phyloP scores from a whole-genome alignment of 2,797 vertebrate genomes.

The Erithacus rubecula region DNA sequence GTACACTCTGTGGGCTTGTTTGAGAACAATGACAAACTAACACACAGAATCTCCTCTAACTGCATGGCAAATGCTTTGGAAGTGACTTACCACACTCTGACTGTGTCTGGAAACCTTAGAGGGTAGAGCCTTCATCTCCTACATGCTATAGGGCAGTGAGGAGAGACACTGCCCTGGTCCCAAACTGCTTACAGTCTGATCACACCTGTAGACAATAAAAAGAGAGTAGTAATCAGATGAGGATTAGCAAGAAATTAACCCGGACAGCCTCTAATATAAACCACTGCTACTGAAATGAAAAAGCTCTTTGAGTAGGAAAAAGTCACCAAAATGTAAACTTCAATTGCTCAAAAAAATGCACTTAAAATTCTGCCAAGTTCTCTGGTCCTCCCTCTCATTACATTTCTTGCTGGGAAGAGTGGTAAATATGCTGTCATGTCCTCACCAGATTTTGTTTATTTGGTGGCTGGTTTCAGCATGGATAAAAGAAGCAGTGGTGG shows the following conservation, averaged over 20 bases:
- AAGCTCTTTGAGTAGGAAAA: neutral
- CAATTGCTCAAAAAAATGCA: neutral
- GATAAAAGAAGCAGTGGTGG: neutral
- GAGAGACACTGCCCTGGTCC: neutral
- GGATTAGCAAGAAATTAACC: neutral
- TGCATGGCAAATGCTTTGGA: neutral
- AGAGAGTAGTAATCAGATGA: neutral
- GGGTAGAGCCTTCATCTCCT: neutral
- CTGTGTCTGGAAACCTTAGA: neutral
- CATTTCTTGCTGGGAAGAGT: neutral
- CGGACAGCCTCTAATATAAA: neutral
- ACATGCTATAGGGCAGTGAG: fast-evolving
- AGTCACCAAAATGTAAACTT: neutral
- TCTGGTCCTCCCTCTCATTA: neutral
- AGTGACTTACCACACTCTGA: neutral
- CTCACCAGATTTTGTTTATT: neutral
- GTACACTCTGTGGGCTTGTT: fast-evolving
- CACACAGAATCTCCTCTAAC: neutral
- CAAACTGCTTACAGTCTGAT: neutral
- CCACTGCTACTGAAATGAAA: neutral
- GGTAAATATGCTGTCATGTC: neutral
- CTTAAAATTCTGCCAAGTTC: neutral
- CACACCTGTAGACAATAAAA: neutral
- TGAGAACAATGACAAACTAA: neutral
- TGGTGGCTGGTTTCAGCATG: neutral